These are phyloP conservation scores for Aurelia coerulea DNA, from an alignment of 30 jellyfish, hydroid and myxozoan species.

Conservation along the genomic window DNA sequence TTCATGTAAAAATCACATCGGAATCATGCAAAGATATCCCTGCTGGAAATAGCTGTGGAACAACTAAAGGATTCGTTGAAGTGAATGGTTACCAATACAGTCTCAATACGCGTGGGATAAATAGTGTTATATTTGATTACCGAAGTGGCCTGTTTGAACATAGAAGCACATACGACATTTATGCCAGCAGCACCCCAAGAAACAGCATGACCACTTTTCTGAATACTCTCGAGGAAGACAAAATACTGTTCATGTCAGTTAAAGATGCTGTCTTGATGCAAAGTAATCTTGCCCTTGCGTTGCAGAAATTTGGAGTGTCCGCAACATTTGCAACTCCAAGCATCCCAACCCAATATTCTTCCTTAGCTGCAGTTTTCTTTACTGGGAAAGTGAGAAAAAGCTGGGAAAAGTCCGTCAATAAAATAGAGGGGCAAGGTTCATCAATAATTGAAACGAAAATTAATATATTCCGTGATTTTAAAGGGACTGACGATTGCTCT, in stretches of 20 bases:
- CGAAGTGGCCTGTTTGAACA: slow-evolving; percentile 60
- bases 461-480: slow-evolving; percentile 23
- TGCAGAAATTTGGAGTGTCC: slow-evolving; percentile 43
- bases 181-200: neutral
- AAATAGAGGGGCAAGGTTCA: neutral
- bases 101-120: slow-evolving; percentile 20
- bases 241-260: slow-evolving; percentile 36
- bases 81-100: slow-evolving; percentile 50
- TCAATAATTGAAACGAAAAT: neutral
- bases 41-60: neutral
- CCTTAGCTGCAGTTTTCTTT: slow-evolving; percentile 44
- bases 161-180: slow-evolving; percentile 7
- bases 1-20: neutral
- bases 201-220: slow-evolving; percentile 1
- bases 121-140: slow-evolving; percentile 29
- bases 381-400: slow-evolving; percentile 45
- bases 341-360: neutral
- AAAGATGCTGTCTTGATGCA: neutral
- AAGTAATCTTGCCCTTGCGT: slow-evolving; percentile 4
- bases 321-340: slow-evolving; percentile 40
- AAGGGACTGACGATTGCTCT: slow-evolving; percentile 54
- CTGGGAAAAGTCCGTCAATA: slow-evolving; percentile 33
- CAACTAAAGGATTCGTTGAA: neutral
- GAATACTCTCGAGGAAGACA: slow-evolving; percentile 6
- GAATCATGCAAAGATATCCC: neutral